Evolutionary conservation across 2,797 vertebrate genomes (phyloP), one percentile per base, ranked within the genome.

Genomic region (Enteromius anoplus): DNA sequence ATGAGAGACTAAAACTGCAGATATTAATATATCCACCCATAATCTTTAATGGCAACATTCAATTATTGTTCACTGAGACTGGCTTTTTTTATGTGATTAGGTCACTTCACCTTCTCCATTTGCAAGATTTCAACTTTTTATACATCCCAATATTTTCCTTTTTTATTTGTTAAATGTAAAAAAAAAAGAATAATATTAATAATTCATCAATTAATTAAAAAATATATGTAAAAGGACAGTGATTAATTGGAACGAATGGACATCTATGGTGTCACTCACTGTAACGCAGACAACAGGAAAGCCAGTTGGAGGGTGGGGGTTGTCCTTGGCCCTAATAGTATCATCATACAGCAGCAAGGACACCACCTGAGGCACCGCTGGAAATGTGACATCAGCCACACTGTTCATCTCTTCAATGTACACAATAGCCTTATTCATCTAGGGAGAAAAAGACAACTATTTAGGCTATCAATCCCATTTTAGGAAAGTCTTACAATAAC

Each of bases 321-420:
- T 93, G 78, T 94, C 94, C 89, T 93, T 95, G 83, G 87, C 86
- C 88, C 93, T 93, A 45, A 86, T 84, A 0, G 95, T 95, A 87
- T 96, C 93, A 2, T 96, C 95, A 58, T 96, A 97, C 85, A 93
- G 87, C 51, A 97, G 92, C 79, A 97, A 92, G 1, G 96, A 97
- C 29, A 96, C 92, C 82, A 97, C 94, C 53, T 94, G 93, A 5
- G 96, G 96, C 75, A 97, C 94, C 1, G 96, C 94, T 64, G 96
- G 96, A 92, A 96, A 97, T 1, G 94, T 96, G 34, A 97, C 95
- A 40, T 96, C 96, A 51, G 96, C 96, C 78, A 96, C 91, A 37
- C 94, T 96, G 91, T 97, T 95, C 95, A 95, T 95, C 92, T 97
- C 96, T 90, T 97, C 96, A 66, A 96, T 96, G 91, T 96, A 97